These are phyloP conservation scores for Amaurobius ferox DNA, from an alignment of 2,888 invertebrate species.

Conservation along the genomic window DNA sequence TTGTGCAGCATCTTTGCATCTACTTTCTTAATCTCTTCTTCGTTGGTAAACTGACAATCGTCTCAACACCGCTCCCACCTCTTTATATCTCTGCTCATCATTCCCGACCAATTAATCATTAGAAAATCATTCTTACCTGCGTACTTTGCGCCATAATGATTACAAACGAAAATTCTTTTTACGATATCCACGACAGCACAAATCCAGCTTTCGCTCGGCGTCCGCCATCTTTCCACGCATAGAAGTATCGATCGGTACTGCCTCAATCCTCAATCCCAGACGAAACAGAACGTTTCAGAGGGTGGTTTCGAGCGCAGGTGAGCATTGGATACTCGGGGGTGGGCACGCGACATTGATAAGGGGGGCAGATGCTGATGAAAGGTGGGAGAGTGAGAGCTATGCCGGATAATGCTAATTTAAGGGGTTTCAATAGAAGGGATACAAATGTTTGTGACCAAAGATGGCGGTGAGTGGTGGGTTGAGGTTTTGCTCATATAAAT, in stretches of 20 bases:
- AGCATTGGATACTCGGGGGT: slow-evolving; percentile 1
- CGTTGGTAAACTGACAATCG: not conserved
- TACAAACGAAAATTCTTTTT: not conserved
- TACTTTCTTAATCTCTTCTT: no score
- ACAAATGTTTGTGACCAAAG: not conserved
- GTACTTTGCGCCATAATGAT: slow-evolving; percentile 33
- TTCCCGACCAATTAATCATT: not conserved
- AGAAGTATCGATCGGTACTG: slow-evolving; percentile 35
- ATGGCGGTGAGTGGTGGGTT: not conserved
- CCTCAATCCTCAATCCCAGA: not conserved
- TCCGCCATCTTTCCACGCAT: slow-evolving; percentile 38
- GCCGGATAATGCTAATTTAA: slow-evolving; percentile 21
- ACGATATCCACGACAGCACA: slow-evolving; percentile 26
- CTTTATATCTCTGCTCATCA: not conserved
- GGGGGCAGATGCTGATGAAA: slow-evolving; percentile 32
- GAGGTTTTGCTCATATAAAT: no score
- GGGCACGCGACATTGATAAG: not conserved
- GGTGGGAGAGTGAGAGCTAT: not conserved
- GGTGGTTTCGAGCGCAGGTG: not conserved
- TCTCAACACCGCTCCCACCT: not conserved
- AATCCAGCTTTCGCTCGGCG: slow-evolving; percentile 26
- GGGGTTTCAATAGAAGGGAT: not conserved
- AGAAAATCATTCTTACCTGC: slow-evolving; percentile 21
- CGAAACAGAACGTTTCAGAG: slow-evolving; percentile 8
- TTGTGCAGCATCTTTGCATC: not conserved